Base-by-base conservation (phyloP, 2,797 vertebrate genomes). In the Enteromius mattozi region DNA sequence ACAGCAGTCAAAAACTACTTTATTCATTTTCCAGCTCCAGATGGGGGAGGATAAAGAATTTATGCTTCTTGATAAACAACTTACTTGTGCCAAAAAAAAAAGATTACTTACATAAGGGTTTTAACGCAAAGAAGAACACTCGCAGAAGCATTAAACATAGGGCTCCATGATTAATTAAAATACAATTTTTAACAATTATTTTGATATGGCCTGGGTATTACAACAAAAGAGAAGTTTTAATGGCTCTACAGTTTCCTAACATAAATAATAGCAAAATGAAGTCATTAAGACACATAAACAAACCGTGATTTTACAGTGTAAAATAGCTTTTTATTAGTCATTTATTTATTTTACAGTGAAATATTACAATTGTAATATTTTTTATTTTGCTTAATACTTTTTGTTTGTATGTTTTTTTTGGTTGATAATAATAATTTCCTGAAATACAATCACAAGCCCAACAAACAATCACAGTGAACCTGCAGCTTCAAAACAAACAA, bases 101-200 rank as follows among this genome's bases (percentile, higher is more conserved):
- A 13, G 42, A 35, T 35, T 0, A 70, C 14, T 91, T 91, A 89
- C 87, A 88, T 78, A 92, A 92, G 74, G 87, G 84, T 89, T 81
- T 87, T 88, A 91, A 89, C 59, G 21, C 24, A 14, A 47, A 24
- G 40, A 78, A 4, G 24, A 21, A 47, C 35, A n/a, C 9, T 69
- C 30, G 33, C 63, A 9, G 14, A 35, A 7, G 16, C 24, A 65
- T 40, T 40, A 69, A 21, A 69, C 19, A 69, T 13, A n/a, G 8
- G 19, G 66, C 19, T 37, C 17, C 8, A n/a, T 9, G 8, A 16
- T 17, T 33, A 17, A 59, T 13, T n/a, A 13, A 69, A 69, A 69
- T 40, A n/a, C 40, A 12, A 68, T 17, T 0, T 7, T 1, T 0
- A 65, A 65, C 19, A 33, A 16, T 17, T 3, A 63, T 33, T 35